These are phyloP conservation scores for Danio rerio DNA, from an alignment of 2,113 vertebrate genomes.

Conservation along the genomic window DNA sequence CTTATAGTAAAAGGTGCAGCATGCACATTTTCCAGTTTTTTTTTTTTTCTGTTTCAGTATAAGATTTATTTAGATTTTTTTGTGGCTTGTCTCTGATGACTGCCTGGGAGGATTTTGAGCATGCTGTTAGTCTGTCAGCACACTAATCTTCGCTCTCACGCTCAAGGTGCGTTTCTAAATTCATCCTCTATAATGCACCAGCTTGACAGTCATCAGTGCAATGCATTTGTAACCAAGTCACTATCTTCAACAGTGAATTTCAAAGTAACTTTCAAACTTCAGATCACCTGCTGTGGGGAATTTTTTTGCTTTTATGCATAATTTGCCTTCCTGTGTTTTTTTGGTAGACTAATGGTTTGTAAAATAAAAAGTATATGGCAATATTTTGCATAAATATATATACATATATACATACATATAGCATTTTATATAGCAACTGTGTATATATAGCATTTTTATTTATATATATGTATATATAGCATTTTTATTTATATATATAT, in stretches of 20 bases:
- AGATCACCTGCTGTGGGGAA: background rate
- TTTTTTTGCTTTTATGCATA: background rate
- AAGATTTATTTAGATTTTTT: background rate
- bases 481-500: too few relatives aligned
- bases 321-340: background rate
- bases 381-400: background rate
- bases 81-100: background rate
- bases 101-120: conserved; percentile 7
- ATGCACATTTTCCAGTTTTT: background rate
- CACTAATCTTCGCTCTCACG: background rate
- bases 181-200: background rate
- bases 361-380: background rate
- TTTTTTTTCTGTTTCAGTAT: background rate
- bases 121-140: conserved; percentile 7
- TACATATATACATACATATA: too few relatives aligned
- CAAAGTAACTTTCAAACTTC: background rate
- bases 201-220: background rate
- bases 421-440: too few relatives aligned
- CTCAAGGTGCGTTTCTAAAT: background rate
- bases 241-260: background rate
- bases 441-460: too few relatives aligned
- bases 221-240: background rate
- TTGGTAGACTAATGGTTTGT: background rate
- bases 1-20: background rate
- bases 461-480: too few relatives aligned